These are phyloP conservation scores for Drosophila novamexicana DNA, from an alignment of 1,140 invertebrate species.

Conservation along the genomic window DNA sequence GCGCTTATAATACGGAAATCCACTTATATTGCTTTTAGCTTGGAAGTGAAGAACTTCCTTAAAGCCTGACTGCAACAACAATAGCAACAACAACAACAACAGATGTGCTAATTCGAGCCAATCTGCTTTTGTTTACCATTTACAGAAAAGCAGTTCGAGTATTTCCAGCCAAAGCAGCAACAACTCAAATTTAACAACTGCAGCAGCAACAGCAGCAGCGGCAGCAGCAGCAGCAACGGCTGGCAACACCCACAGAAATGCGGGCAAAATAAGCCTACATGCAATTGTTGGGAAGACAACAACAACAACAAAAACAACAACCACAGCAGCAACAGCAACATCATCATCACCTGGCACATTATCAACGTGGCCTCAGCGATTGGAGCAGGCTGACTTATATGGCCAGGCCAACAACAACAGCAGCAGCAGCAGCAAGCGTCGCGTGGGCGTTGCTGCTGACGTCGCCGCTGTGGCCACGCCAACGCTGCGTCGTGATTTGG, in stretches of 20 bases:
- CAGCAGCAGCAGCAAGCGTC: slow-evolving; percentile 20
- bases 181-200: slow-evolving; percentile 75
- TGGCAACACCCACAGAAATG: slow-evolving; percentile 79
- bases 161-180: slow-evolving; percentile 81
- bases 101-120: slow-evolving; percentile 45
- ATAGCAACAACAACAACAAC: slow-evolving; percentile 1
- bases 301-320: slow-evolving; percentile 52
- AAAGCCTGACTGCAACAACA: slow-evolving; percentile 31
- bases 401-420: slow-evolving; percentile 59
- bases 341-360: slow-evolving; percentile 41
- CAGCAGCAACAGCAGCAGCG: slow-evolving; percentile 46
- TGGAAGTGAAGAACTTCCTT: slow-evolving; percentile 52
- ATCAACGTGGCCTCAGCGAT: slow-evolving; percentile 67
- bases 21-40: slow-evolving; percentile 8
- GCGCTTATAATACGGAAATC: slow-evolving; percentile 26
- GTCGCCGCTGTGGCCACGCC: slow-evolving; percentile 57
- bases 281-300: slow-evolving; percentile 80
- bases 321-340: slow-evolving; percentile 50
- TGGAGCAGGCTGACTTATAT: slow-evolving; percentile 77
- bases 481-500: slow-evolving; percentile 83
- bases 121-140: slow-evolving; percentile 64
- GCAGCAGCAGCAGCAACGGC: slow-evolving; percentile 32
- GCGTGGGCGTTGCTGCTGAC: slow-evolving; percentile 60
- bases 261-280: slow-evolving; percentile 84
- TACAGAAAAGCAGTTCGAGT: slow-evolving; percentile 84